Percentiles rank a stretch among this genome's conserved stretches.
Evolutionary conservation across 2,888 invertebrate species (phyloP).

Genomic region (Yponomeuta evonymella): DNA sequence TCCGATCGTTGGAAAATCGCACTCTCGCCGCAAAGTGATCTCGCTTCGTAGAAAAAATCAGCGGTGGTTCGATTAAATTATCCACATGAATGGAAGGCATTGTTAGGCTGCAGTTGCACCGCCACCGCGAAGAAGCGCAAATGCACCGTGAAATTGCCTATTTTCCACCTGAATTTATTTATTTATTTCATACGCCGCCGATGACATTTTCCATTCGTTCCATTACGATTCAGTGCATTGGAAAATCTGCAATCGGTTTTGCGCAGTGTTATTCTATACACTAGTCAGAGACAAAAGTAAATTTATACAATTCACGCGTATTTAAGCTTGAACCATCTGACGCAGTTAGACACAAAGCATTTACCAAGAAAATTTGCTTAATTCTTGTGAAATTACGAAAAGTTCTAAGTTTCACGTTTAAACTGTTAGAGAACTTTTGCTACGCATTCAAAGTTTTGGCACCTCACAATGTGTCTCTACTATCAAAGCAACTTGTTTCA

Average conservation of each 20-base stretch:
- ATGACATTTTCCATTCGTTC: conserved; percentile 59
- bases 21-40: conserved; percentile 3
- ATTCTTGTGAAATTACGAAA: neutral
- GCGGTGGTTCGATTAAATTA: conserved; percentile 45
- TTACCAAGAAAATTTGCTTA: neutral
- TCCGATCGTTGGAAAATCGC: neutral
- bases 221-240: conserved; percentile 41
- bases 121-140: conserved; percentile 59
- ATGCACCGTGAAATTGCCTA: conserved; percentile 76
- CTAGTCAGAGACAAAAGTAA: neutral
- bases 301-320: no score
- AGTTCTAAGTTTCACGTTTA: conserved; percentile 16
- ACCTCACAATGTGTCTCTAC: conserved; percentile 45
- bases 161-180: conserved; percentile 74
- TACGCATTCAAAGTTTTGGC: conserved; percentile 50
- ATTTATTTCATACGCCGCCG: conserved; percentile 69
- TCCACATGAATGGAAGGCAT: conserved; percentile 54
- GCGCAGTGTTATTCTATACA: neutral
- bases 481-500: conserved; percentile 44
- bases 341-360: neutral
- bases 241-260: conserved; percentile 34
- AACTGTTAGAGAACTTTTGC: conserved; percentile 12
- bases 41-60: conserved; percentile 10
- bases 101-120: conserved; percentile 47
- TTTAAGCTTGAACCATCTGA: neutral